Evolutionary conservation across 2,113 vertebrate genomes (phyloP).

Genomic region (Spilogale gracilis): DNA sequence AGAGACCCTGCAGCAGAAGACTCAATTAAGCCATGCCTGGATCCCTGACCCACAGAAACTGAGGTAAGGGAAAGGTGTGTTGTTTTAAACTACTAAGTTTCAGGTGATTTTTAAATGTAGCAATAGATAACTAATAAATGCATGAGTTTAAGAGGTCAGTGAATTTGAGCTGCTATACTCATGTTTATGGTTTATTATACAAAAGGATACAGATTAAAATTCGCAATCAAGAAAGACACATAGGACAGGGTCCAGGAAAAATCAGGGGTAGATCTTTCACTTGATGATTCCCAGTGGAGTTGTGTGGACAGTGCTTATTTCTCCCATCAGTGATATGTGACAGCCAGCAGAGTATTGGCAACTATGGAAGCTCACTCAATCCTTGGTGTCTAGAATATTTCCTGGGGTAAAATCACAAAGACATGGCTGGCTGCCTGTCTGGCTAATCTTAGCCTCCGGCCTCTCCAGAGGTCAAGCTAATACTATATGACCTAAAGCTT

Average conservation of each 20-base stretch:
- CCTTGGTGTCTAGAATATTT: not conserved
- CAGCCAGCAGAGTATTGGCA: not conserved
- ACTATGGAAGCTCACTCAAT: not conserved
- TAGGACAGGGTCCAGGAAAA: not conserved
- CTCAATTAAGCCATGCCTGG: not conserved
- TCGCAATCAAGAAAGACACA: not conserved
- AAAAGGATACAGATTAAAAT: constrained; percentile 18
- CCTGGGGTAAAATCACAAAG: not conserved
- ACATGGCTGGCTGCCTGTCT: not conserved
- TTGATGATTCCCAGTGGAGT: not conserved
- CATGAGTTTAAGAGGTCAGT: not conserved
- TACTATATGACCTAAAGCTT: not conserved
- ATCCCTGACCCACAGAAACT: not conserved
- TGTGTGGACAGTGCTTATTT: not conserved
- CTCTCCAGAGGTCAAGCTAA: not conserved
- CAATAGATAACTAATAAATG: not conserved
- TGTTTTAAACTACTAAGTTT: not conserved
- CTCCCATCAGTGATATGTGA: not conserved
- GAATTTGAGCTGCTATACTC: not conserved
- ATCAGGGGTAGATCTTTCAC: not conserved
- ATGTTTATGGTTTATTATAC: not conserved
- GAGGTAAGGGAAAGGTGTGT: not conserved
- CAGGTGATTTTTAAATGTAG: not conserved
- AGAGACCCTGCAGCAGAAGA: not conserved
- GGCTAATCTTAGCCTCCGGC: not conserved